Evolutionary conservation across 2,113 vertebrate species (phyloP), one percentile per base, ranked within the genome.

Genomic region (Lepisosteus oculatus): DNA sequence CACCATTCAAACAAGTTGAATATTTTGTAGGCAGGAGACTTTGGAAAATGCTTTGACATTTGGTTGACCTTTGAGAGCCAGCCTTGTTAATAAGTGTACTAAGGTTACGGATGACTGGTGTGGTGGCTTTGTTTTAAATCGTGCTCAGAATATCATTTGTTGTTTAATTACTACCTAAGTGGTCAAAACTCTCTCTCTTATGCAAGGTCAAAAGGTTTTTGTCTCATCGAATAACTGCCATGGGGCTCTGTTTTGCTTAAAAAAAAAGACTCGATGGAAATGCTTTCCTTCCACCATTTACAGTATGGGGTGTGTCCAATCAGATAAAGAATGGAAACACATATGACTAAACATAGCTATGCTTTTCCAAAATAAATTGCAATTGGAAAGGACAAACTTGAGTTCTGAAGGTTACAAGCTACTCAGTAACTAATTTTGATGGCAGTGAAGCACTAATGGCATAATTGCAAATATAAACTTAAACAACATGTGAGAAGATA

Each of bases 41-140:
- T 56, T 59, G 17, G 62, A 44, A 59, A 65, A 69, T 81, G 81
- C 81, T 81, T 83, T 81, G 84, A 84, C 87, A 70, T 29, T 68
- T 67, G 11, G 61, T 76, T 77, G 77, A 83, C 79, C 83, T 84
- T 76, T 78, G 71, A 72, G 70, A 76, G 78, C 84, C 79, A 70
- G 78, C 66, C 57, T 72, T 81, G 91, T 92, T 92, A 92, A 90
- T 90, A 84, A 83, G 81, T 88, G 84, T 84, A 72, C 61, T 75
- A 76, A 85, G 81, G 83, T 83, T 72, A 88, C 74, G 78, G 83
- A 72, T 85, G 84, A 81, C 76, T 70, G 55, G 78, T 73, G 83
- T 78, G 69, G 77, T 86, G 85, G 83, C 79, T 78, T 59, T 2
- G 76, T 71, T 79, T 74, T 68, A 70, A 72, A 78, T 77, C 79